These are phyloP conservation scores for Himalopsyche anomala DNA, from an alignment of 2,888 invertebrate genomes.

Conservation along the genomic window DNA sequence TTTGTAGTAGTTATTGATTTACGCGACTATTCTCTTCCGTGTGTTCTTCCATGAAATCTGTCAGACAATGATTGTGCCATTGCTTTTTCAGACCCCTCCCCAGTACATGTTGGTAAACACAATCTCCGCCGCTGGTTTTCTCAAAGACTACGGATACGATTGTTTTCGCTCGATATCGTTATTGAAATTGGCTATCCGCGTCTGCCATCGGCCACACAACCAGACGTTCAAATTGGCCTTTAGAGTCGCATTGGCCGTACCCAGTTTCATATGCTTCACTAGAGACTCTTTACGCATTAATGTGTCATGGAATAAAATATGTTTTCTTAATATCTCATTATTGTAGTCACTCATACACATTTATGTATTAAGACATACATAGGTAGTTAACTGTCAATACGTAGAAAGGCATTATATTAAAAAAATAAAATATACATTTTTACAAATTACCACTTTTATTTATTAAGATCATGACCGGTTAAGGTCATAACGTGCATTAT, in stretches of 20 bases:
- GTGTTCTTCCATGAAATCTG: not conserved
- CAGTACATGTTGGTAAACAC: slow-evolving; percentile 20
- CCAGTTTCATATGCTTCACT: not conserved
- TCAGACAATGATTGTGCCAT: not conserved
- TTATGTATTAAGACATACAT: too few species aligned
- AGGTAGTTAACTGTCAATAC: too few species aligned
- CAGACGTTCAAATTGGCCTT: slow-evolving; percentile 12
- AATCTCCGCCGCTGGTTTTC: slow-evolving; percentile 16
- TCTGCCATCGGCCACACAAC: not conserved
- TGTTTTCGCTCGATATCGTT: slow-evolving; percentile 25
- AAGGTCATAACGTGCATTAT: too few species aligned
- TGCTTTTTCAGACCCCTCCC: not conserved
- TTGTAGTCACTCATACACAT: too few species aligned
- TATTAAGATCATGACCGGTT: too few species aligned
- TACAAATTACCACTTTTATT: too few species aligned
- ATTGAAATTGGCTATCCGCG: slow-evolving; percentile 22
- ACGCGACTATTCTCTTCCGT: too few species aligned
- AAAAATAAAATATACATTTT: too few species aligned
- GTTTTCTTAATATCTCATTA: too few species aligned
- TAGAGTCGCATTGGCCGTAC: slow-evolving; percentile 2
- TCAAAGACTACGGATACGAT: slow-evolving; percentile 22
- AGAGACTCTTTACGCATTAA: not conserved
- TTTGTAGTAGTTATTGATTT: too few species aligned
- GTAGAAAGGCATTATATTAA: too few species aligned
- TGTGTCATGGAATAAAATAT: too few species aligned